phyloP scores from a whole-genome alignment of 1,140 invertebrate species.

The Zaprionus davidi region DNA sequence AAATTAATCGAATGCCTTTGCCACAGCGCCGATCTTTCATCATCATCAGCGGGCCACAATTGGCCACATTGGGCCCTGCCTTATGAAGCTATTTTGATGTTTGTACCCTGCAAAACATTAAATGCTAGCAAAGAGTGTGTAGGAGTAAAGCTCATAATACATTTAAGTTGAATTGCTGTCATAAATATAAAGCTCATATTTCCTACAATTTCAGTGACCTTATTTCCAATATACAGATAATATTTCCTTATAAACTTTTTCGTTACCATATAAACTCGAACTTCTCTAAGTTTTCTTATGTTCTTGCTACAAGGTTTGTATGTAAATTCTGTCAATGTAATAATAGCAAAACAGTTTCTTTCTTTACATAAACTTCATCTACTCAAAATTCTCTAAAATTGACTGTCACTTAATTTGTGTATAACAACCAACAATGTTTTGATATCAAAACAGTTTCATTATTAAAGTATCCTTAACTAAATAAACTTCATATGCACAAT shows the following conservation, averaged over 20 bases:
- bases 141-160: no score
- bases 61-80: slow-evolving; percentile 14
- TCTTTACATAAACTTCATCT: no score
- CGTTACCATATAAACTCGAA: no score
- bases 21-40: slow-evolving; percentile 78
- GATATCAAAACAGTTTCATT: not conserved
- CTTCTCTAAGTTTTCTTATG: no score
- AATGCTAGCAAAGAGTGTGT: not conserved
- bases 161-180: no score
- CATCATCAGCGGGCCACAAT: slow-evolving; percentile 49
- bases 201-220: no score
- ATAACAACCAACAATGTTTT: no score
- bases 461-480: not conserved
- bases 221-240: no score
- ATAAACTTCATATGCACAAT: not conserved
- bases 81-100: slow-evolving; percentile 68
- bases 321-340: not conserved
- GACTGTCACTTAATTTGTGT: no score
- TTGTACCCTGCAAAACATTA: slow-evolving; percentile 14
- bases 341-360: not conserved
- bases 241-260: no score
- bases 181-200: no score
- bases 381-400: no score
- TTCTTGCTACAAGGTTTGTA: not conserved
- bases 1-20: slow-evolving; percentile 75